Evolutionary conservation across 2,113 vertebrate species (phyloP).

Genomic region (Orycteropus afer): DNA sequence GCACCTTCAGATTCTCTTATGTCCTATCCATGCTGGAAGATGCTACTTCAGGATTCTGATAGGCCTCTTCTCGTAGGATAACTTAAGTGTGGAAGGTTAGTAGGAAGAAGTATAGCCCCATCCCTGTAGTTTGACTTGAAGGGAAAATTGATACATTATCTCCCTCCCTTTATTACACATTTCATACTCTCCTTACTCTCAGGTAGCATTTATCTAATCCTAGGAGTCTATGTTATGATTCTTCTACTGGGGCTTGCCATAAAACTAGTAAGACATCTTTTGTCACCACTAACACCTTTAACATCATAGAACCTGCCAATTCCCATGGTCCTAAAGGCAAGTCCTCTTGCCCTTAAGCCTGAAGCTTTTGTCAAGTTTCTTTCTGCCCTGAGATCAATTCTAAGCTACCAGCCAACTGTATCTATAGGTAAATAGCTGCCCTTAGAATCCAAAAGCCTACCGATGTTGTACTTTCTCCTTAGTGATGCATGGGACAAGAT

Average conservation of each 20-base stretch:
- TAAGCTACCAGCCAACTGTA: not conserved
- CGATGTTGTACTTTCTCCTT: not conserved
- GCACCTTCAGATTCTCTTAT: not conserved
- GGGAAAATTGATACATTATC: not conserved
- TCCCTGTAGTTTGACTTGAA: not conserved
- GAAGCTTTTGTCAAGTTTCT: not conserved
- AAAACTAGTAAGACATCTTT: not conserved
- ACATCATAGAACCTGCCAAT: not conserved
- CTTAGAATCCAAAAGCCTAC: not conserved
- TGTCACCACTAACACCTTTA: no score
- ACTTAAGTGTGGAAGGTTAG: not conserved
- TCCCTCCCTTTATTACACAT: not conserved
- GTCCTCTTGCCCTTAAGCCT: not conserved
- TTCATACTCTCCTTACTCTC: not conserved
- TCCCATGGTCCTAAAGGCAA: not conserved
- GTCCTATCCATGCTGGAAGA: not conserved
- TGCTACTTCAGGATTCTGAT: not conserved
- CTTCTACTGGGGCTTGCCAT: not conserved
- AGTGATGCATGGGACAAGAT: not conserved
- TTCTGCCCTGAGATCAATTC: not conserved
- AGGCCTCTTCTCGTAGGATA: not conserved
- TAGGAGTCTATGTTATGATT: not conserved
- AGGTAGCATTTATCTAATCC: not conserved
- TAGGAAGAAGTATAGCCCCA: not conserved
- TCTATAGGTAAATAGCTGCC: not conserved